Conservation (phyloP, 2,797 vertebrate genomes). For the Xiphophorus birchmanni region DNA sequence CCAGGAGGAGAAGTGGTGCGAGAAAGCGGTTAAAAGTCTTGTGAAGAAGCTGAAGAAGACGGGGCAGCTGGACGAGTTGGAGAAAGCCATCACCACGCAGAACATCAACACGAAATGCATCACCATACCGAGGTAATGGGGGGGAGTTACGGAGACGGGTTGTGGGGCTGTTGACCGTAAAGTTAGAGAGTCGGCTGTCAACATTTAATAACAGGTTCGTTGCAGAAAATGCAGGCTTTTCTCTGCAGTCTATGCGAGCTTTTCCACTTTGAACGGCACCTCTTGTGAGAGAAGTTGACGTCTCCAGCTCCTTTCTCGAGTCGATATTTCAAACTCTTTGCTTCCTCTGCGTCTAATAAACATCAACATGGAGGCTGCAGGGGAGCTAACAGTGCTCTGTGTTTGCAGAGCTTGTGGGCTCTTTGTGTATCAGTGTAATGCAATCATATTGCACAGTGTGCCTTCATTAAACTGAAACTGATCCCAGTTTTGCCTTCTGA, state of each 20-base stretch:
- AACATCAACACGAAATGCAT: conserved; percentile 97
- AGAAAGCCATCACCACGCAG: conserved; percentile 97
- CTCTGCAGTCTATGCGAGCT: neutral
- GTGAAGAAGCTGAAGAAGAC: conserved; percentile 99
- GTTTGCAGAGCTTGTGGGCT: conserved; percentile 18
- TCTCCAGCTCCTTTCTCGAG: conserved; percentile 35
- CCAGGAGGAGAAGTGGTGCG: conserved; percentile 99
- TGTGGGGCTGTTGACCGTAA: conserved; percentile 30
- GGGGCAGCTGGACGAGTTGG: conserved; percentile 97
- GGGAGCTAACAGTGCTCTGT: conserved; percentile 30
- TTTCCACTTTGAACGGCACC: conserved; percentile 4
- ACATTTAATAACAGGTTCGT: conserved; percentile 2
- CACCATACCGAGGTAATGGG: conserved; percentile 93
- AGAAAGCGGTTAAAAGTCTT: conserved; percentile 97
- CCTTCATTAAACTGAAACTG: neutral
- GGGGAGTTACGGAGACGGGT: neutral
- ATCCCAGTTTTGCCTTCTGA: no score
- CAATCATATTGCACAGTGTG: neutral
- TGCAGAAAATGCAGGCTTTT: neutral
- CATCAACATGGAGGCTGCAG: conserved; percentile 21
- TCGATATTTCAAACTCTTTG: conserved; percentile 6
- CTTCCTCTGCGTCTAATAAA: conserved; percentile 7
- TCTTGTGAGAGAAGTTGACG: conserved; percentile 31
- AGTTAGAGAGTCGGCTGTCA: conserved; percentile 11
- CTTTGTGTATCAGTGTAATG: neutral